Evolutionary conservation across 2,113 vertebrate species (phyloP).

Genomic region (Hydropotes inermis): DNA sequence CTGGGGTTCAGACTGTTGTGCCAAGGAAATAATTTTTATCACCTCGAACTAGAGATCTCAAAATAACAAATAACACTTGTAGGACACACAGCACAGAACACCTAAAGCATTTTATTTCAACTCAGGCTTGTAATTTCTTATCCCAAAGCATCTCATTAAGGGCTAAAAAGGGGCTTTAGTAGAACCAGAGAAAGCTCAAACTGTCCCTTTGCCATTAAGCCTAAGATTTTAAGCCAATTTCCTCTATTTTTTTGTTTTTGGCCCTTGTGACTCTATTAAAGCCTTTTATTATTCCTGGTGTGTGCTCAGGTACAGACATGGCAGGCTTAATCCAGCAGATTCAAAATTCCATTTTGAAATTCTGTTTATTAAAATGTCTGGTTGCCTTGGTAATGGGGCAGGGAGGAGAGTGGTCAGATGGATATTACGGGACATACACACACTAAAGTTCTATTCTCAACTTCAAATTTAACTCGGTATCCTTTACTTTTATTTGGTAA

Average conservation of each 20-base stretch:
- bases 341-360: background rate
- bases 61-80: background rate
- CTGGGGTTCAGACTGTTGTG: background rate
- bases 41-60: background rate
- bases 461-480: background rate
- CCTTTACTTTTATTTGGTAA: background rate
- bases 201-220: background rate
- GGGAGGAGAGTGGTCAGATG: background rate
- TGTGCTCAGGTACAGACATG: background rate
- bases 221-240: background rate
- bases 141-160: background rate
- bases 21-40: conserved; percentile 7
- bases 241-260: background rate
- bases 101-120: background rate
- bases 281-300: background rate
- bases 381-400: background rate
- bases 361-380: background rate
- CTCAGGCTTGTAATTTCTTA: background rate
- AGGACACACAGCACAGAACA: background rate
- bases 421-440: background rate
- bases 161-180: background rate
- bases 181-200: background rate
- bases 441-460: background rate
- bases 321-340: background rate
- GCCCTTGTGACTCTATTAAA: background rate